Percentiles rank a stretch among this genome's conserved stretches.
Evolutionary conservation across 2,797 vertebrate species (phyloP).

Genomic region (Trichosurus vulpecula): DNA sequence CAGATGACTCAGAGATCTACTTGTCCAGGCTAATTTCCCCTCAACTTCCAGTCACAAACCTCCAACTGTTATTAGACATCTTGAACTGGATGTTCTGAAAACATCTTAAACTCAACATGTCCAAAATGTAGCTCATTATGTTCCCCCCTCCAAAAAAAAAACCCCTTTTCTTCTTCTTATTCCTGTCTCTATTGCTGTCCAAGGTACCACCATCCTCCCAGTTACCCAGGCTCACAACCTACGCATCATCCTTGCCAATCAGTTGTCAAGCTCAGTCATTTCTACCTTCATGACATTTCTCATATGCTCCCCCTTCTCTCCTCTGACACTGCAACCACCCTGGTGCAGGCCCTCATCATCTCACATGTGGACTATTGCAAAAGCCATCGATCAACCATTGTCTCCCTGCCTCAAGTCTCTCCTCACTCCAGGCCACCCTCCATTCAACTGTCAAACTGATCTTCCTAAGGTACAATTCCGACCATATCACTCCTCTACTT

Average conservation of each 20-base stretch:
- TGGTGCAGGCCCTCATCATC: background rate
- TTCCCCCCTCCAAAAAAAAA: background rate
- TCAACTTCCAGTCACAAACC: background rate
- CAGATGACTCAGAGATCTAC: background rate
- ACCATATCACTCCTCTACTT: background rate
- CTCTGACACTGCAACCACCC: background rate
- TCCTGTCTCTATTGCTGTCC: background rate
- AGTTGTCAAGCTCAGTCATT: background rate
- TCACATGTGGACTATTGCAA: background rate
- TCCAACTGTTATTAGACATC: background rate
- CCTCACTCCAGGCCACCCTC: background rate
- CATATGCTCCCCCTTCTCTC: background rate
- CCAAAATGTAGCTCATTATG: background rate
- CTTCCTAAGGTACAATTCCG: background rate
- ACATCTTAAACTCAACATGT: background rate
- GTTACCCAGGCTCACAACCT: background rate
- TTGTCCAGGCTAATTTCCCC: background rate
- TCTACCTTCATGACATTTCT: background rate
- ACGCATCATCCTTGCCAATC: background rate
- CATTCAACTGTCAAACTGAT: background rate
- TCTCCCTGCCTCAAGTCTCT: background rate
- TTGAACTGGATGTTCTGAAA: background rate
- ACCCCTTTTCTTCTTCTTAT: background rate
- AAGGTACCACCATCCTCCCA: background rate
- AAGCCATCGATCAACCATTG: background rate